These are phyloP conservation scores for Rattus norvegicus DNA, from an alignment of 2,113 vertebrate genomes.

Conservation along the genomic window GRCr8 NC_086025.1:121547001-121547500, in stretches of 20 bases:
- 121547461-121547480: background rate
- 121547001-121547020: background rate
- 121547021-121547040: too few relatives aligned
- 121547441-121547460: background rate
- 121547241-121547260: background rate
- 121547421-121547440: too few relatives aligned
- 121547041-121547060: background rate
- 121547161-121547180: background rate
- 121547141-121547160: background rate
- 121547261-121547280: background rate
- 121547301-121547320: fast-evolving
- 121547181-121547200: background rate
- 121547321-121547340: too few relatives aligned
- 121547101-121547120: background rate
- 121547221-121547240: background rate
- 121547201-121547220: background rate
- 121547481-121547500: background rate
- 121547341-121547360: background rate
- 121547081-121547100: background rate
- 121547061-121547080: background rate
- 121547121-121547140: background rate
- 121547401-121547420: background rate
- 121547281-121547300: too few relatives aligned
- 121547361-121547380: background rate
- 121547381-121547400: background rate